Evolutionary conservation across 2,888 invertebrate species (phyloP).

Genomic region (Alentia gelatinosa): DNA sequence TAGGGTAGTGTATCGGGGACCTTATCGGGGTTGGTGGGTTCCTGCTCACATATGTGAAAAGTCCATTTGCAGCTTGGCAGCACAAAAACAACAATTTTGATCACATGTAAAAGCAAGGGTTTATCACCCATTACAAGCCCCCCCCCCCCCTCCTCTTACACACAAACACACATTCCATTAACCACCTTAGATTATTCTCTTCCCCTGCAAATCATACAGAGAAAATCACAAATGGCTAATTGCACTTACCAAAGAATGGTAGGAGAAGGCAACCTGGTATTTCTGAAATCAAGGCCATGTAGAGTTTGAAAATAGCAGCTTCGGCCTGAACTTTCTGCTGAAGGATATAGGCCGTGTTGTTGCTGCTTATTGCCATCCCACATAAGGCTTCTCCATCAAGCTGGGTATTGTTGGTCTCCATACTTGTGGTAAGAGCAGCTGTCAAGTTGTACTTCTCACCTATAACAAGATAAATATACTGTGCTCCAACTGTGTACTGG

Average conservation of each 20-base stretch:
- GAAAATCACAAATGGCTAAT: too few species aligned
- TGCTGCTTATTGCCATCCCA: neutral
- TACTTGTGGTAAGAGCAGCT: neutral
- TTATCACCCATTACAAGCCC: too few species aligned
- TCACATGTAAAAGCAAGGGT: too few species aligned
- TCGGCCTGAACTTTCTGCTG: constrained; percentile 15
- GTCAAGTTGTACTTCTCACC: constrained; percentile 19
- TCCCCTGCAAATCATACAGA: too few species aligned
- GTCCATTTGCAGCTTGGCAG: too few species aligned
- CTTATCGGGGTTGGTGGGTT: too few species aligned
- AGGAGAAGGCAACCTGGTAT: neutral
- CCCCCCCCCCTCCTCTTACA: too few species aligned
- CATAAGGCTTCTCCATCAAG: neutral
- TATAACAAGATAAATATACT: neutral
- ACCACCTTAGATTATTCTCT: too few species aligned
- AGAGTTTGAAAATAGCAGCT: neutral
- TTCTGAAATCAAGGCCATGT: neutral
- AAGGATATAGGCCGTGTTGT: neutral
- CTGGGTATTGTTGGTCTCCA: neutral
- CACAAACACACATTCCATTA: too few species aligned
- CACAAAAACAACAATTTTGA: too few species aligned
- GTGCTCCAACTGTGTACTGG: neutral
- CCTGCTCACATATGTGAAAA: too few species aligned
- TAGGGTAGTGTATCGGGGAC: too few species aligned
- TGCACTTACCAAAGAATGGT: neutral